phyloP scores from a whole-genome alignment of 1,140 invertebrate species.

The Potamilus streckersoni region DNA sequence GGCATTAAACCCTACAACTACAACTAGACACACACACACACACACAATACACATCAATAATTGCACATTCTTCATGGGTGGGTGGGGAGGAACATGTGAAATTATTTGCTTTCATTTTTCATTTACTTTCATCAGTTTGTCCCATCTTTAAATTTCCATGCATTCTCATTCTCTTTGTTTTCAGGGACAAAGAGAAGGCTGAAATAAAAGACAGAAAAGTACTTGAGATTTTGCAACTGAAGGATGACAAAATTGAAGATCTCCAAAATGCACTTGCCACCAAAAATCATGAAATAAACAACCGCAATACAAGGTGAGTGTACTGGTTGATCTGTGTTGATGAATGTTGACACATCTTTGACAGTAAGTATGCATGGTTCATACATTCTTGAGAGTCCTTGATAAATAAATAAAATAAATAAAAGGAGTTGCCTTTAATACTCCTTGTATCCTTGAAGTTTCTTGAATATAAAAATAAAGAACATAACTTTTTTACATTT shows the following conservation, averaged over 20 bases:
- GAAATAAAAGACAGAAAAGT: slow-evolving; percentile 64
- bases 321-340: no score
- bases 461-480: no score
- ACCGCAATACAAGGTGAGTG: no score
- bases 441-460: no score
- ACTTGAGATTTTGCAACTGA: slow-evolving; percentile 63
- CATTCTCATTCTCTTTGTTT: slow-evolving; percentile 22
- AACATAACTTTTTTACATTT: no score
- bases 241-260: slow-evolving; percentile 65
- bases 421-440: no score
- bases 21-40: no score
- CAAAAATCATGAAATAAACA: slow-evolving; percentile 42
- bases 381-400: no score
- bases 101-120: not conserved
- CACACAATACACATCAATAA: not conserved
- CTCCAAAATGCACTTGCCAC: slow-evolving; percentile 51
- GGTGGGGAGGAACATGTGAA: not conserved
- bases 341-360: no score
- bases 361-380: no score
- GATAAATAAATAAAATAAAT: no score
- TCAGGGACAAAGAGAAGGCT: slow-evolving; percentile 65
- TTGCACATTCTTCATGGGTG: not conserved
- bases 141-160: not conserved
- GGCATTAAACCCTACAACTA: no score
- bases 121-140: not conserved